A percentile compares a stretch with the other conserved stretches of the same genome.
phyloP scores from a whole-genome alignment of 2,888 invertebrate species.

The Priocnemis perturbator region DNA sequence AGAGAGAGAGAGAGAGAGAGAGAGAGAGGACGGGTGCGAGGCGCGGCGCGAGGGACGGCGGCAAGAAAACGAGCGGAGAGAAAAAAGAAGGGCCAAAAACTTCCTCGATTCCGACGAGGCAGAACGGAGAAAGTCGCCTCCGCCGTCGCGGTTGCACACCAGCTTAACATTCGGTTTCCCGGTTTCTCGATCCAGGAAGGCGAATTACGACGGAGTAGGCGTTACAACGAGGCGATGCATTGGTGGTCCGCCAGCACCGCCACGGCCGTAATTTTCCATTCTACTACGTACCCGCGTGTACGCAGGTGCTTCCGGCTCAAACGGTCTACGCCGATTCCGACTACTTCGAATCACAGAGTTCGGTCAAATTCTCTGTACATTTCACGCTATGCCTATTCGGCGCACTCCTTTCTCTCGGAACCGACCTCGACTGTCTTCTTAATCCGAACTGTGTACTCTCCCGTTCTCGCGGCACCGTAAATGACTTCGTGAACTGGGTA shows the following conservation, averaged over 20 bases:
- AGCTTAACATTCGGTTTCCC: slow-evolving; percentile 33
- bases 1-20: too few species aligned
- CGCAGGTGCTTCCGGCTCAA: slow-evolving; percentile 17
- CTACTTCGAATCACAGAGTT: too few species aligned
- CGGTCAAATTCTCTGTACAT: background rate
- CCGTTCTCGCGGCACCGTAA: too few species aligned
- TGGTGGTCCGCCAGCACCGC: background rate
- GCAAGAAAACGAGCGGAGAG: background rate
- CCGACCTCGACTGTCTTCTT: background rate
- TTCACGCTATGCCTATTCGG: too few species aligned
- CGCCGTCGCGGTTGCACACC: slow-evolving; percentile 26
- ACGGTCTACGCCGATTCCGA: too few species aligned
- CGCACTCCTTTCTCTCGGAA: background rate
- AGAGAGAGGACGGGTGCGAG: slow-evolving; percentile 5
- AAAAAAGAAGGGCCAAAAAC: slow-evolving; percentile 39
- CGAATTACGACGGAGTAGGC: slow-evolving; percentile 33
- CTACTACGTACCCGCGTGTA: slow-evolving; percentile 16
- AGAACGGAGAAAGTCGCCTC: slow-evolving; percentile 53
- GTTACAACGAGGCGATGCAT: slow-evolving; percentile 25
- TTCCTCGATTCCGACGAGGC: slow-evolving; percentile 54
- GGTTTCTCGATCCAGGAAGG: slow-evolving; percentile 41
- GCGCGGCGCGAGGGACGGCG: background rate
- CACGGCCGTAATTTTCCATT: slow-evolving; percentile 20
- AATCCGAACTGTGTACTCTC: background rate
- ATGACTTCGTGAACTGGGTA: too few species aligned